Base-by-base conservation (phyloP, 2,888 invertebrate genomes). In the Archips crataeganus region DNA sequence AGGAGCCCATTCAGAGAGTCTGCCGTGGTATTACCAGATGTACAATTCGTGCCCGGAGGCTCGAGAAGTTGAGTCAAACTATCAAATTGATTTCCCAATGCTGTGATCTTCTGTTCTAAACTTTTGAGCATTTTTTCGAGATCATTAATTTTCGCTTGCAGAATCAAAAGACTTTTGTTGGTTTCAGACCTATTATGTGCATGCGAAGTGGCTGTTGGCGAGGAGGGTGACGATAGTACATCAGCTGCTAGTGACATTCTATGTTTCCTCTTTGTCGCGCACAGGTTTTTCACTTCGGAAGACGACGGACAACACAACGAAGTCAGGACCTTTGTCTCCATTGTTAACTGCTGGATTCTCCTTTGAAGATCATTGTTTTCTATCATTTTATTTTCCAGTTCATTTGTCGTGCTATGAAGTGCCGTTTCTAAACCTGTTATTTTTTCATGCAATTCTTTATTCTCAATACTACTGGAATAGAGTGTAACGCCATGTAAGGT, bases 311-410 rank as follows among this genome's bases (percentile, higher is more conserved):
- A 61, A 23, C 62, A 62, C 15, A 62, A 42, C 42, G 64, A 64
- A 0, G 45, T n/a, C 0, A 64, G 11, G 9, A 63, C 63, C 11
- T 32, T 32, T n/a, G 13, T 63, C 13, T 63, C 63, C 47, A 63
- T 47, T 11, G 23, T 63, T 47, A 47, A 34, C 13, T 63, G 39
- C 47, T 39, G 39, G 47, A 47, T 47, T 47, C 32, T 45, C 45
- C 45, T 63, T 32, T 63, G 47, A 10, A 63, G 63, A 4, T 64
- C 64, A 23, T 64, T 64, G 8, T 64, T 64, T 10, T 64, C 64
- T 6, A 64, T 49, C 34, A 64, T 63, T 15, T 63, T 63, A 13
- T 9, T 63, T 23, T 63, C 63, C 13, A 64, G 5, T n/a, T n/a
- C n/a, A n/a, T n/a, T n/a, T n/a, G n/a, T n/a, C n/a, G n/a, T n/a